These are phyloP conservation scores for cat (Felis catus) DNA, from an alignment of 2,113 vertebrate genomes.

Conservation along the genomic window DNA sequence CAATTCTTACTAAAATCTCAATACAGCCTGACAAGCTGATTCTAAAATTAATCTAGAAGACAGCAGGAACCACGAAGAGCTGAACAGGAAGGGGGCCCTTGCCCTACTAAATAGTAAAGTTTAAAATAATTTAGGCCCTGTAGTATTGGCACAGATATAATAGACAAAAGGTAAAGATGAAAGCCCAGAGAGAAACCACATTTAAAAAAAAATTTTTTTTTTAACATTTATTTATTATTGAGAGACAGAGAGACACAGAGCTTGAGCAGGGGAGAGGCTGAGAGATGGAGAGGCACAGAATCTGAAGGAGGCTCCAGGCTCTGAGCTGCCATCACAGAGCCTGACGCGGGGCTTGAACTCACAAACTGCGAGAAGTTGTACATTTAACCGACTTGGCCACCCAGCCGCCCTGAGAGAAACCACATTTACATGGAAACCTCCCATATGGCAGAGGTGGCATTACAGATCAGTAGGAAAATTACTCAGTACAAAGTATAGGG, in stretches of 20 bases:
- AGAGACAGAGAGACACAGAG: too few relatives aligned
- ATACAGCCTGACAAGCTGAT: neutral
- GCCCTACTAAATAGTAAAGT: neutral
- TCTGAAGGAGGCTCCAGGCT: too few relatives aligned
- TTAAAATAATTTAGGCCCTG: neutral
- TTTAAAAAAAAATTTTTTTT: too few relatives aligned
- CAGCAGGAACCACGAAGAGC: neutral
- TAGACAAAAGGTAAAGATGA: neutral
- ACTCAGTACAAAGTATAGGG: neutral
- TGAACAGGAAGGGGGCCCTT: neutral
- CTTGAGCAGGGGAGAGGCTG: too few relatives aligned
- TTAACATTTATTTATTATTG: too few relatives aligned
- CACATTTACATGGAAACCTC: neutral
- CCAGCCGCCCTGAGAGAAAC: neutral
- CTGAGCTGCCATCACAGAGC: too few relatives aligned
- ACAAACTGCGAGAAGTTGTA: too few relatives aligned
- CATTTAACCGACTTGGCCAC: too few relatives aligned
- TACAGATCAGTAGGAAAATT: neutral
- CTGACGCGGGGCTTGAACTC: too few relatives aligned
- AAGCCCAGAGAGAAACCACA: neutral
- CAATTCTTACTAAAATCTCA: neutral
- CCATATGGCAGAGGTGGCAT: neutral
- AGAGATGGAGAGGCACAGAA: too few relatives aligned
- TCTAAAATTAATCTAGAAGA: neutral
- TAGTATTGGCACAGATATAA: neutral